Percentiles rank a stretch among this genome's conserved stretches.
Conservation (phyloP, 2,113 vertebrate species). For the Henicopernis longicauda region DNA sequence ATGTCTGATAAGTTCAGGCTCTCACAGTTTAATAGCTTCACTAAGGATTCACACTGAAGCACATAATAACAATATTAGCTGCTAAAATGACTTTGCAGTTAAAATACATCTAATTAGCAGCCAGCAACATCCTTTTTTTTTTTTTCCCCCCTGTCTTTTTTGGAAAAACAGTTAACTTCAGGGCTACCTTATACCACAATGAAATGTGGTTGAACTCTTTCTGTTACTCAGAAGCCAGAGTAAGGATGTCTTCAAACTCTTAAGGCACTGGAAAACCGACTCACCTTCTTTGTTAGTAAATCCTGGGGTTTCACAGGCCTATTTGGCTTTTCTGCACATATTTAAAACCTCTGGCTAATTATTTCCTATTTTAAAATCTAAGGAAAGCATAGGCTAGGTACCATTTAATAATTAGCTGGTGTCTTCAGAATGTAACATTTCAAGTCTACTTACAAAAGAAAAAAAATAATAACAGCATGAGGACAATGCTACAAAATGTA, state of each 20-base stretch:
- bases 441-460: not conserved
- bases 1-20: constrained; percentile 40
- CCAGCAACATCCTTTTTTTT: constrained; percentile 18
- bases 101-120: constrained; percentile 74
- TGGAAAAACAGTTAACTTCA: constrained; percentile 34
- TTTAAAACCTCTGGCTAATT: constrained; percentile 51
- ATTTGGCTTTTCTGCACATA: constrained; percentile 5
- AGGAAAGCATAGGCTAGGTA: constrained; percentile 13
- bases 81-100: constrained; percentile 69
- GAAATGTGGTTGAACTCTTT: not conserved
- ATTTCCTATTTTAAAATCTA: constrained; percentile 35
- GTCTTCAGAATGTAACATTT: constrained; percentile 3
- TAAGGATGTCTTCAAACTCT: not conserved
- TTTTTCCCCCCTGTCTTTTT: constrained; percentile 33
- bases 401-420: constrained; percentile 19
- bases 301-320: not conserved
- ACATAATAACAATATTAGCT: constrained; percentile 64
- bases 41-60: constrained; percentile 60
- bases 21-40: constrained; percentile 42
- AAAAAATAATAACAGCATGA: not conserved
- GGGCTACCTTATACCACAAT: not conserved
- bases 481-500: constrained; percentile 4
- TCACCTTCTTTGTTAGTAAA: constrained; percentile 36
- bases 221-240: not conserved
- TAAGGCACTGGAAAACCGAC: not conserved